Evolutionary conservation across 2,113 vertebrate genomes (phyloP).

Genomic region (Tyrannus savana): DNA sequence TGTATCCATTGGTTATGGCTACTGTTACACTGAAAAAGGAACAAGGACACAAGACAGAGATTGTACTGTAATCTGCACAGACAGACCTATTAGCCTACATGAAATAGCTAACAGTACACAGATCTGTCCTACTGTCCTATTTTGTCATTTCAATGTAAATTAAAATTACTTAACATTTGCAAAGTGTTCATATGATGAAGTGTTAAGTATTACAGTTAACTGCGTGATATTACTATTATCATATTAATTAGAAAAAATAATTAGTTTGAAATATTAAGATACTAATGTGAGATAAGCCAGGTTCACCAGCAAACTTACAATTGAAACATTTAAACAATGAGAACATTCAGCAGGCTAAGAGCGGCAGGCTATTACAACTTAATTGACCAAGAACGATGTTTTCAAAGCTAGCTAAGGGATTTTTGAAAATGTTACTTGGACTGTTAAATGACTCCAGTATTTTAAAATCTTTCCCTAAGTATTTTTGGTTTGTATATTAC

Average conservation of each 20-base stretch:
- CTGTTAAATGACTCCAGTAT: not conserved
- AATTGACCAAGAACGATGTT: not conserved
- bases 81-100: not conserved
- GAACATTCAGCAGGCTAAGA: not conserved
- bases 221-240: not conserved
- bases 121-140: not conserved
- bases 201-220: not conserved
- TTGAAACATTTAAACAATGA: not conserved
- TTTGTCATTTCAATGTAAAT: not conserved
- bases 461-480: not conserved
- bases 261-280: conserved; percentile 1
- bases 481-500: not conserved
- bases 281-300: not conserved
- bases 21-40: not conserved
- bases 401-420: not conserved
- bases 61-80: not conserved
- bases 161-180: not conserved
- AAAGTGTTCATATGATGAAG: not conserved
- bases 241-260: conserved; percentile 27
- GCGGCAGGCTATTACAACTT: not conserved
- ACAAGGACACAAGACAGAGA: not conserved
- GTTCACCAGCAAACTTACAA: not conserved
- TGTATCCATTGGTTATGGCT: not conserved
- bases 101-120: not conserved
- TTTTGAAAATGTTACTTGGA: not conserved